Evolutionary conservation across 2,797 vertebrate genomes (phyloP).

Genomic region (Crocodylus rhombifer): DNA sequence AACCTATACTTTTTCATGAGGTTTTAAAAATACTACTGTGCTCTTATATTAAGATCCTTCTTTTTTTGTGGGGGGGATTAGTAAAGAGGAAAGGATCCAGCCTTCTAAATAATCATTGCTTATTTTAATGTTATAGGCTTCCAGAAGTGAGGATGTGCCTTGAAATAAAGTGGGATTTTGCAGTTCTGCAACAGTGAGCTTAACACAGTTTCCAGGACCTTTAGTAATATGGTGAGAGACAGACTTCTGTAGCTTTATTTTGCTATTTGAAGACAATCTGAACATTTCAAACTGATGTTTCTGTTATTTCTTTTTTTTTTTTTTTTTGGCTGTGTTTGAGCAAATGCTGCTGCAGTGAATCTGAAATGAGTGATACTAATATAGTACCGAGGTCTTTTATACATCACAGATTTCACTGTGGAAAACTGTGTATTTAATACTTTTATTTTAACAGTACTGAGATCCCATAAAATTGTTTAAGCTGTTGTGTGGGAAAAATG

Average conservation of each 20-base stretch:
- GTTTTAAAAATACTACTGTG: neutral
- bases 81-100: neutral
- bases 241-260: slow-evolving; percentile 43
- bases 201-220: slow-evolving; percentile 41
- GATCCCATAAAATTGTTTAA: slow-evolving; percentile 12
- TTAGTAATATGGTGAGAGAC: slow-evolving; percentile 64
- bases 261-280: slow-evolving; percentile 16
- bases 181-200: slow-evolving; percentile 49
- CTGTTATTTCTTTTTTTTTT: neutral
- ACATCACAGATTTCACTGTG: neutral
- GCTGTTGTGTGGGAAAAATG: neutral
- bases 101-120: slow-evolving; percentile 26
- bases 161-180: slow-evolving; percentile 61
- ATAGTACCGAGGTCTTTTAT: neutral
- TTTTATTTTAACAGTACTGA: slow-evolving; percentile 13
- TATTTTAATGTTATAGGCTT: slow-evolving; percentile 61
- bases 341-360: neutral
- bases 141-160: slow-evolving; percentile 54
- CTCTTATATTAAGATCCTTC: neutral
- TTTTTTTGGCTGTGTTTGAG: slow-evolving; percentile 47
- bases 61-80: neutral
- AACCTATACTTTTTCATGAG: neutral
- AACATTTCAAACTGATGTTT: slow-evolving; percentile 22
- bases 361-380: neutral
- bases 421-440: neutral